Percentiles rank a stretch among this genome's conserved stretches.
Evolutionary conservation across 2,113 vertebrate species (phyloP).

Genomic region (Alces alces): DNA sequence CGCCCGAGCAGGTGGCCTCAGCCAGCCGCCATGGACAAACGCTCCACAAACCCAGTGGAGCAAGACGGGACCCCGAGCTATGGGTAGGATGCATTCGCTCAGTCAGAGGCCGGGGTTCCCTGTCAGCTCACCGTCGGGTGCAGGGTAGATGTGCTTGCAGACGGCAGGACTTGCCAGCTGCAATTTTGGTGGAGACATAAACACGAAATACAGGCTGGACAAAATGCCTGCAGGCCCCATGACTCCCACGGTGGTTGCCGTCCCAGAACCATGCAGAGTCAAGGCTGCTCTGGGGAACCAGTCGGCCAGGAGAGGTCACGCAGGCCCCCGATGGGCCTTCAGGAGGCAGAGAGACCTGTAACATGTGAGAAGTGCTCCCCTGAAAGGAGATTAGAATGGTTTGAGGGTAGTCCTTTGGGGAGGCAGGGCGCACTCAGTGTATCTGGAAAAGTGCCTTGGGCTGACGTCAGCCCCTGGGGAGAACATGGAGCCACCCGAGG

Average conservation of each 20-base stretch:
- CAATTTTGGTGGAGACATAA: not conserved
- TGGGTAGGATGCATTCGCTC: rapidly evolving
- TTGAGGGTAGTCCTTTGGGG: not conserved
- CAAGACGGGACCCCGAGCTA: rapidly evolving
- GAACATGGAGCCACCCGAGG: not conserved
- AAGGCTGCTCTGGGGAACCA: no score
- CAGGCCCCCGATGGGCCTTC: not conserved
- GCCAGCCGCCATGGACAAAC: not conserved
- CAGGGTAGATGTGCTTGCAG: not conserved
- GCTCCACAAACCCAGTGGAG: rapidly evolving
- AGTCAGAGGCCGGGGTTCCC: not conserved
- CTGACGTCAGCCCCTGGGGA: not conserved
- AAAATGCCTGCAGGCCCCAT: not conserved
- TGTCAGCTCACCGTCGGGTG: not conserved
- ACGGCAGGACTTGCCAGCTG: not conserved
- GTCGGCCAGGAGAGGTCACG: not conserved
- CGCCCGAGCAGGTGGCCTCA: no score
- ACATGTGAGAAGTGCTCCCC: not conserved
- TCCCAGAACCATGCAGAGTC: rapidly evolving
- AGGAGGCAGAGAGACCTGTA: not conserved
- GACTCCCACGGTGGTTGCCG: rapidly evolving
- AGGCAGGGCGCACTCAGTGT: not conserved
- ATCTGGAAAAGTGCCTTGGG: not conserved
- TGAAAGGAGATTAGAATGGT: not conserved
- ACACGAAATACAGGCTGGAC: not conserved